These are phyloP conservation scores for Drosophila watanabei DNA, from an alignment of 1,140 invertebrate genomes.

Conservation along the genomic window DNA sequence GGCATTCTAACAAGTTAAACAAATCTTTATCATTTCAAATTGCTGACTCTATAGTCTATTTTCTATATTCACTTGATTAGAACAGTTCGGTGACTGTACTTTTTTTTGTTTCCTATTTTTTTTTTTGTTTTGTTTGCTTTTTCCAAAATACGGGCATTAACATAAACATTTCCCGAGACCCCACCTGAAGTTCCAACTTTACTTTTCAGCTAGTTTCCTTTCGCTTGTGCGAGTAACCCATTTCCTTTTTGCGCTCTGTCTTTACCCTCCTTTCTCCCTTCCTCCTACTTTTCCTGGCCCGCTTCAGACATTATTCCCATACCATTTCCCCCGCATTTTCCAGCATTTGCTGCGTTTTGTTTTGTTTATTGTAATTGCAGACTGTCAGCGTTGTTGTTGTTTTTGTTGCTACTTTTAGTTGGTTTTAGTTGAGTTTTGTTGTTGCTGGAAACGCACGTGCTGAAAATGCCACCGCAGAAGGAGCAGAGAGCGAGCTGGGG, in stretches of 20 bases:
- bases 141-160: slow-evolving; percentile 18
- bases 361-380: slow-evolving; percentile 63
- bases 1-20: too few relatives aligned
- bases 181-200: slow-evolving; percentile 26
- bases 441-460: slow-evolving; percentile 54
- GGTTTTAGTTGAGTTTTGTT: slow-evolving; percentile 24
- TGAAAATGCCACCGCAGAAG: slow-evolving; percentile 55
- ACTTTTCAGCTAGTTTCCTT: slow-evolving; percentile 24
- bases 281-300: neutral
- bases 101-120: neutral
- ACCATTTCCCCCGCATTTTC: slow-evolving; percentile 29
- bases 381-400: slow-evolving; percentile 44
- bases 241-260: slow-evolving; percentile 35
- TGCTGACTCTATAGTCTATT: neutral
- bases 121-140: neutral
- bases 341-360: slow-evolving; percentile 50
- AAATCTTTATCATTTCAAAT: neutral
- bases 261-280: neutral
- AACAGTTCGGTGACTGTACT: slow-evolving; percentile 9
- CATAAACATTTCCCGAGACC: slow-evolving; percentile 29
- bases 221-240: slow-evolving; percentile 40
- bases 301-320: neutral
- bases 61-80: neutral
- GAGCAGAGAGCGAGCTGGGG: slow-evolving; percentile 14
- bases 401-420: slow-evolving; percentile 33